phyloP scores from a whole-genome alignment of 2,888 invertebrate genomes.

The Eristalis pertinax region DNA sequence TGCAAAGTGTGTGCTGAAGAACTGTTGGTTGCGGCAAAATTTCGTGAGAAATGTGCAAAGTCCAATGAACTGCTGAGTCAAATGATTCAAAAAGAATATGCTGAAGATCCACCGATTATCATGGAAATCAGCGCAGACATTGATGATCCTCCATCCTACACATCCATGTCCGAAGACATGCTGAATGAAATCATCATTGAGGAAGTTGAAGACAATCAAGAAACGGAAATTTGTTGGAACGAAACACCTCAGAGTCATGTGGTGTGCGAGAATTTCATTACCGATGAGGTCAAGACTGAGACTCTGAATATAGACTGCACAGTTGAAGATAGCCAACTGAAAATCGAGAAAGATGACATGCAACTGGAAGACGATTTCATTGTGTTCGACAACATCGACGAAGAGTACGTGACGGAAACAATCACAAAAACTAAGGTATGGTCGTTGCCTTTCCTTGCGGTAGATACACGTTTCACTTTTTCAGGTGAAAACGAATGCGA shows the following conservation, averaged over 20 bases:
- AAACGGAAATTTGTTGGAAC: not conserved
- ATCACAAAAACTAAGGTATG: not conserved
- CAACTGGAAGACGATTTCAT: slow-evolving; percentile 23
- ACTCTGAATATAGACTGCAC: not conserved
- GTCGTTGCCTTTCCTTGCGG: not conserved
- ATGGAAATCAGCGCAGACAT: not conserved
- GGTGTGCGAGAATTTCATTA: not conserved
- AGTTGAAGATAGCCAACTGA: not conserved
- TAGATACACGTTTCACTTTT: not conserved
- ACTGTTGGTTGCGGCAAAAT: slow-evolving; percentile 77
- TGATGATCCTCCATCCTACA: not conserved
- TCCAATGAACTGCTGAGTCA: slow-evolving; percentile 74
- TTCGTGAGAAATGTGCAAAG: slow-evolving; percentile 77
- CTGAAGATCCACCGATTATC: not conserved
- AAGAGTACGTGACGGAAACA: not conserved
- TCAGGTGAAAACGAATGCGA: slow-evolving; percentile 1
- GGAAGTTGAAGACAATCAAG: slow-evolving; percentile 13
- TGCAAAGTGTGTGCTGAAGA: slow-evolving; percentile 79
- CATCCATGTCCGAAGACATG: slow-evolving; percentile 32
- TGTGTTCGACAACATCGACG: not conserved
- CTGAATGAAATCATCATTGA: slow-evolving; percentile 54
- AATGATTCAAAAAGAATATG: not conserved
- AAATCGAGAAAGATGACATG: not conserved
- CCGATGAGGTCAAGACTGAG: not conserved
- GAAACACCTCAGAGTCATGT: not conserved